These are phyloP conservation scores for Notospermus geniculatus DNA, from an alignment of 1,140 invertebrate genomes.

Conservation along the genomic window DNA sequence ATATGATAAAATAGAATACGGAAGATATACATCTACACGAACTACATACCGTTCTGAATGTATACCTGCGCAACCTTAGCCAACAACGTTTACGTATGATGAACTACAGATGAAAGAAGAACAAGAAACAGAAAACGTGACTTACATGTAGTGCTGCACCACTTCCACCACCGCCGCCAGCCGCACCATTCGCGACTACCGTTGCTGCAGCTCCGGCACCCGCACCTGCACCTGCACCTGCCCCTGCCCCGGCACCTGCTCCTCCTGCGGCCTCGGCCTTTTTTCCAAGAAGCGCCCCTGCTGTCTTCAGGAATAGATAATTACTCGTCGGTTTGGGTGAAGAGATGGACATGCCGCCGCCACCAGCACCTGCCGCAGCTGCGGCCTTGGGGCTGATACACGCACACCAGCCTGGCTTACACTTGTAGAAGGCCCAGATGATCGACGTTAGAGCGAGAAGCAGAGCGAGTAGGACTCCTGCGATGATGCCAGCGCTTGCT, in stretches of 20 bases:
- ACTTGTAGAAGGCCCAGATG: conserved; percentile 48
- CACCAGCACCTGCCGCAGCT: neutral
- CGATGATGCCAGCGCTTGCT: conserved; percentile 33
- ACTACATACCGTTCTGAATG: no score
- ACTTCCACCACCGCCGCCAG: no score
- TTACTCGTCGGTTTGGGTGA: neutral
- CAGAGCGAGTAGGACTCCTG: conserved; percentile 44
- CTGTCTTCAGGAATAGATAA: neutral
- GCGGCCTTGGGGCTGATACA: neutral
- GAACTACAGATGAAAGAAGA: no score
- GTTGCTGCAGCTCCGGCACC: no score
- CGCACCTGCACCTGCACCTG: conserved; percentile 23
- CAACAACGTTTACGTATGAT: no score
- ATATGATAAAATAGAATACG: no score
- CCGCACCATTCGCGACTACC: conserved; percentile 12
- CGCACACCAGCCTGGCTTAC: conserved; percentile 23
- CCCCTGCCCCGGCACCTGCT: conserved; percentile 18
- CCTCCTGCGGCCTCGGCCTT: neutral
- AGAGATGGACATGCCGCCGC: neutral
- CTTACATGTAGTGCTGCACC: conserved; percentile 10
- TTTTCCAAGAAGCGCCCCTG: neutral
- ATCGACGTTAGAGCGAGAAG: conserved; percentile 36
- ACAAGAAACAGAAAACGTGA: no score
- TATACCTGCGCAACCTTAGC: no score
- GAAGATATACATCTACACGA: no score